Conservation (phyloP, 1,140 invertebrate genomes). For the Pogonomyrmex barbatus region DNA sequence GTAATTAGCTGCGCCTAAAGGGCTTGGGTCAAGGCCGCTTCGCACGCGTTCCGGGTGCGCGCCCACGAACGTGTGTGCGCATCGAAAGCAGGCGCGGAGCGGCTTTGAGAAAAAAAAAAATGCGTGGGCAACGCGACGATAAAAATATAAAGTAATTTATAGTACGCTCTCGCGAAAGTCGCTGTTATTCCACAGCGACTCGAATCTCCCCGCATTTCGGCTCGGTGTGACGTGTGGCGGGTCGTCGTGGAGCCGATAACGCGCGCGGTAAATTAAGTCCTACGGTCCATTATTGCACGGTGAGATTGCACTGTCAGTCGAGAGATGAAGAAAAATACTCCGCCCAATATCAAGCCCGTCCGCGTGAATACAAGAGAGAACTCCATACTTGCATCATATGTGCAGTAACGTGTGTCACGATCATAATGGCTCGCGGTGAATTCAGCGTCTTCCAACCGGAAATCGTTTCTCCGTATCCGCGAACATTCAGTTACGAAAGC, state of each 20-base stretch:
- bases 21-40: conserved; percentile 47
- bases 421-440: conserved; percentile 50
- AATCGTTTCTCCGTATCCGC: conserved; percentile 62
- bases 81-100: background rate
- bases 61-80: background rate
- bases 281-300: conserved; percentile 11
- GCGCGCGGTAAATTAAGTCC: background rate
- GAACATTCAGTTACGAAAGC: conserved; percentile 58
- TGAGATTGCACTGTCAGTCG: background rate
- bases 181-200: background rate
- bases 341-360: conserved; percentile 44
- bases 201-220: background rate
- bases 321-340: conserved; percentile 50
- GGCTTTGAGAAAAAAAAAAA: conserved; percentile 22
- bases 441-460: conserved; percentile 65
- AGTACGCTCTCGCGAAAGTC: background rate
- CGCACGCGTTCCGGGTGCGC: background rate
- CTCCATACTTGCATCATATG: conserved; percentile 28
- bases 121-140: background rate
- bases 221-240: background rate
- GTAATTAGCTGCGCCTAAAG: conserved; percentile 52
- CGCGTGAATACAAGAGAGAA: conserved; percentile 11
- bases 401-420: conserved; percentile 44
- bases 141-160: background rate
- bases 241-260: background rate